Percentiles rank a stretch among this genome's conserved stretches.
phyloP scores from a whole-genome alignment of 2,888 invertebrate genomes.

The Leucophora obtusa region DNA sequence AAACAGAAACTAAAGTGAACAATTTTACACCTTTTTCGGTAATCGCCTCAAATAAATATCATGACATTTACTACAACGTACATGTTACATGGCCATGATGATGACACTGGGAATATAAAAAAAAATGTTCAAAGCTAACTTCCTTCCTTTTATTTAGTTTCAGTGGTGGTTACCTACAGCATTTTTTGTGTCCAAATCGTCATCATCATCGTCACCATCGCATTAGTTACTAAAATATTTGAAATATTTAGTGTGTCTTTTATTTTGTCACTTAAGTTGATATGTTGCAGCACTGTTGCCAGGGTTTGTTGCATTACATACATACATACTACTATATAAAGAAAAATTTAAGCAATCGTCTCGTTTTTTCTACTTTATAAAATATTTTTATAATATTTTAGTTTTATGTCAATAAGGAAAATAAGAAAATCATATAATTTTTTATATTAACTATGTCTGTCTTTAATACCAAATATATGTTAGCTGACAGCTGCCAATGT shows the following conservation, averaged over 20 bases:
- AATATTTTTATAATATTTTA: conserved; percentile 29
- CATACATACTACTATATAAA: too few relatives aligned
- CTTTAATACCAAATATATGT: conserved; percentile 43
- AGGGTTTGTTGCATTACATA: too few relatives aligned
- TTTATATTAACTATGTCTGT: conserved; percentile 3
- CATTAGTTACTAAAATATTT: conserved; percentile 49
- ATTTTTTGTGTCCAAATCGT: conserved; percentile 25
- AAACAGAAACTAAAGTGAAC: conserved; percentile 35
- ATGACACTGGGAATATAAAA: neutral
- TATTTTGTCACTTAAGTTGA: conserved; percentile 59
- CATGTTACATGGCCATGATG: neutral
- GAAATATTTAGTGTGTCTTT: conserved; percentile 52
- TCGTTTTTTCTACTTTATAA: conserved; percentile 34
- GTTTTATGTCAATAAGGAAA: conserved; percentile 28
- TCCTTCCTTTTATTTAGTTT: neutral
- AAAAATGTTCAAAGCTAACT: neutral
- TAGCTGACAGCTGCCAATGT: conserved; percentile 57
- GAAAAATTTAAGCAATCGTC: conserved; percentile 25
- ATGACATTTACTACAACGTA: neutral
- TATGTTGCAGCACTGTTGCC: conserved; percentile 48
- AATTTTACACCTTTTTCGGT: conserved; percentile 57
- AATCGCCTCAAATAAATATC: conserved; percentile 32
- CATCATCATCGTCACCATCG: conserved; percentile 18
- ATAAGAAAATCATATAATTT: conserved; percentile 29
- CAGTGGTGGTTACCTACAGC: conserved; percentile 3